phyloP scores from a whole-genome alignment of 2,888 invertebrate species.

The Cylloceria caligata region DNA sequence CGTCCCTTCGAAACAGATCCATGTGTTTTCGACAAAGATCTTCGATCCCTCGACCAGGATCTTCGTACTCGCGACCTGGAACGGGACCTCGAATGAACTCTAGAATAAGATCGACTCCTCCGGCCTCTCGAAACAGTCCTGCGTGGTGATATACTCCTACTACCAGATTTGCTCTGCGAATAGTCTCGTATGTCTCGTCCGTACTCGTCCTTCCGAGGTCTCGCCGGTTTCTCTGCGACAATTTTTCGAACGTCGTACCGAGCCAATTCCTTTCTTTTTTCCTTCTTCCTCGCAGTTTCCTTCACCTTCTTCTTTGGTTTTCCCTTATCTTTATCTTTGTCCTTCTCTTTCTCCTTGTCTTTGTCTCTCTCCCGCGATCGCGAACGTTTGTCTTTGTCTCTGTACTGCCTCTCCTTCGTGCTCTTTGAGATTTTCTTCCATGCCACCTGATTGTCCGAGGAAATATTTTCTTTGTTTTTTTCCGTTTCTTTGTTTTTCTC shows the following conservation, averaged over 20 bases:
- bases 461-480: constrained; percentile 86
- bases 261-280: constrained; percentile 92
- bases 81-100: constrained; percentile 76
- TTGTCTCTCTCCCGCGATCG: constrained; percentile 79
- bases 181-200: constrained; percentile 88
- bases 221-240: constrained; percentile 88
- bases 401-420: constrained; percentile 91
- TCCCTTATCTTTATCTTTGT: constrained; percentile 77
- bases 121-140: constrained; percentile 78
- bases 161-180: constrained; percentile 75
- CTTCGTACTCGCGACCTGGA: constrained; percentile 80
- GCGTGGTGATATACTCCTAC: constrained; percentile 74
- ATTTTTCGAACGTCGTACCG: constrained; percentile 93
- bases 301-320: constrained; percentile 80
- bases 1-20: constrained; percentile 11
- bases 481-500: constrained; percentile 85
- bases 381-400: constrained; percentile 86
- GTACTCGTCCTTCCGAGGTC: constrained; percentile 90
- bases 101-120: constrained; percentile 80
- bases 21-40: constrained; percentile 72
- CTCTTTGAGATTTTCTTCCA: constrained; percentile 94
- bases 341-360: constrained; percentile 81
- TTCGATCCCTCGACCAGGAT: constrained; percentile 79
- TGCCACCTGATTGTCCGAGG: constrained; percentile 85
- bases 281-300: constrained; percentile 84